Conservation (phyloP, 2,113 vertebrate genomes). For the Redunca redunca region DNA sequence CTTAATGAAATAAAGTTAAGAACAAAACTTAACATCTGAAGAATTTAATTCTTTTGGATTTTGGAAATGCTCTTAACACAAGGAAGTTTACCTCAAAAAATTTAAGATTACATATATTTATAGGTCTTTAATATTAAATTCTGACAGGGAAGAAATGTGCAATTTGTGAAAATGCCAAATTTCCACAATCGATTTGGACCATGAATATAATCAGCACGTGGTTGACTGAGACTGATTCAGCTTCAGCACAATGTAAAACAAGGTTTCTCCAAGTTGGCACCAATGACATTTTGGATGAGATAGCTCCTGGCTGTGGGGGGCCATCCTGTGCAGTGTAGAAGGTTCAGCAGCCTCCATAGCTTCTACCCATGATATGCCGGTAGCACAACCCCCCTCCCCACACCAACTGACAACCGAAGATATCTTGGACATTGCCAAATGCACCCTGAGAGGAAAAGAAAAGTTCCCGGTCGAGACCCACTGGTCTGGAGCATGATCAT, state of each 20-base stretch:
- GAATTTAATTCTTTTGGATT: slow-evolving; percentile 21
- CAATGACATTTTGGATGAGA: background rate
- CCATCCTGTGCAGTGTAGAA: background rate
- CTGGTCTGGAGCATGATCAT: background rate
- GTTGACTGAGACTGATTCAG: background rate
- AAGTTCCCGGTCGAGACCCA: background rate
- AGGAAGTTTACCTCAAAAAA: background rate
- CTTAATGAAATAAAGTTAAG: slow-evolving; percentile 25
- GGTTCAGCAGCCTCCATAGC: background rate
- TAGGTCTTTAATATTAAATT: slow-evolving; percentile 25
- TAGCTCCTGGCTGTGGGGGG: background rate
- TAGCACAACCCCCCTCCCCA: background rate
- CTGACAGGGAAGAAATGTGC: slow-evolving; percentile 6
- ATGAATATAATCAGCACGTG: background rate
- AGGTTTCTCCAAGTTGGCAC: background rate
- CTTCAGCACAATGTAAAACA: background rate
- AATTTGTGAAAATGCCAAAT: background rate
- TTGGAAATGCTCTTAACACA: background rate
- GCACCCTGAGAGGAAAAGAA: background rate
- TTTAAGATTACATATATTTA: slow-evolving; percentile 17
- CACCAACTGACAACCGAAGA: background rate
- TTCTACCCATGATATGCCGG: background rate
- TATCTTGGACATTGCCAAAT: background rate
- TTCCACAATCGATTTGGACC: background rate
- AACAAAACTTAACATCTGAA: background rate